Conservation (phyloP, 2,113 vertebrate species). For the Ascaphus truei region DNA sequence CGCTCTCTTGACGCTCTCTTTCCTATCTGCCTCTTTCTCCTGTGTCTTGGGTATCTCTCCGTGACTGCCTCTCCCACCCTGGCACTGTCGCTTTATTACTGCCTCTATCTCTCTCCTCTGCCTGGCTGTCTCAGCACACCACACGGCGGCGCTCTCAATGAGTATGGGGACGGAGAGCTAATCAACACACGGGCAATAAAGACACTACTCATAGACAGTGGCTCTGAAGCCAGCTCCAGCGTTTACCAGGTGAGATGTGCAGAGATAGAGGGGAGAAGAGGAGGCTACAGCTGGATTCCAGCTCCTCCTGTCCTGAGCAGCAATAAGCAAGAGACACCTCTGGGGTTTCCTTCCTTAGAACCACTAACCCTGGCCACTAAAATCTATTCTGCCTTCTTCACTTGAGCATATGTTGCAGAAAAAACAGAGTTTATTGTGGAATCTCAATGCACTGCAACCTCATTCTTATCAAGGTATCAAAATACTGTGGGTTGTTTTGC, state of each 20-base stretch:
- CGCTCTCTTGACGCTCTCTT: neutral
- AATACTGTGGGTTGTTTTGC: too few relatives aligned
- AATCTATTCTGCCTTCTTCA: too few relatives aligned
- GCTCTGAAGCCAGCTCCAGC: slow-evolving; percentile 53
- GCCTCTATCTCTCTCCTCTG: neutral
- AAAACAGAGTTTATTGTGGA: too few relatives aligned
- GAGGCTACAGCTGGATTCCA: neutral
- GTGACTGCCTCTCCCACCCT: too few relatives aligned
- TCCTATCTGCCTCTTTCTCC: neutral
- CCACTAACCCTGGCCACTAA: too few relatives aligned
- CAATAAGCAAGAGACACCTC: too few relatives aligned
- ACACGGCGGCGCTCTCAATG: slow-evolving; percentile 49
- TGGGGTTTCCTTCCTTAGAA: too few relatives aligned
- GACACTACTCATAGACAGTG: slow-evolving; percentile 63
- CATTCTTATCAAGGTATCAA: too few relatives aligned
- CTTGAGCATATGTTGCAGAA: too few relatives aligned
- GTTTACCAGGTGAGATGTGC: slow-evolving; percentile 37
- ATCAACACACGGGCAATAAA: slow-evolving; percentile 53
- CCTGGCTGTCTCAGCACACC: neutral
- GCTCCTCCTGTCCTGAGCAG: too few relatives aligned
- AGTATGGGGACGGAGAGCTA: slow-evolving; percentile 56
- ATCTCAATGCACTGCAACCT: too few relatives aligned
- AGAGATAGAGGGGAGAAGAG: slow-evolving; percentile 33
- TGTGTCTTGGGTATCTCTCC: neutral
- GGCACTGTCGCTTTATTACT: neutral